Evolutionary conservation across 2,113 vertebrate species (phyloP), one percentile per base, ranked within the genome.

Genomic region (Pachycephala philippinensis): DNA sequence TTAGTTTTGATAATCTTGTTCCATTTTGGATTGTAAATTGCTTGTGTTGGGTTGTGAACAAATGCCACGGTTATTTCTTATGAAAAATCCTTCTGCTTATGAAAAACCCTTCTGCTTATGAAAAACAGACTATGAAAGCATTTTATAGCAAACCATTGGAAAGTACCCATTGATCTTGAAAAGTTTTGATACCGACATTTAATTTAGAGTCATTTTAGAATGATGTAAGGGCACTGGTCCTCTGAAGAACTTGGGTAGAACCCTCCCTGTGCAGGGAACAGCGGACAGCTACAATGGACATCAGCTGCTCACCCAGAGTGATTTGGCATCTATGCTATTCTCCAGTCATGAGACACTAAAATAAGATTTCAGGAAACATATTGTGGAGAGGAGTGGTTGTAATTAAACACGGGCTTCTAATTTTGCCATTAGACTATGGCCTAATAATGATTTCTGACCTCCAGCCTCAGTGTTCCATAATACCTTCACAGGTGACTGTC

Each of bases 181-280:
- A 69, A 60, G 11, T 42, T 76, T 27, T 37, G 37, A n/a, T 15
- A 23, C 3, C 68, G 27, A 20, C 17, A 57, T 20, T 49, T 50
- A 23, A 30, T 81, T 63, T 54, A 40, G 13, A 22, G 31, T 84
- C 10, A 2, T 78, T 93, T 72, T 31, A 45, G 45, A 57, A 23
- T 49, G 13, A 5, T 3, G 1, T 40, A 24, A 52, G 24, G 33
- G 39, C 28, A 2, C 10, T 75, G 33, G 11, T 78, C 19, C 9
- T 87, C n/a, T 87, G 31, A 56, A 40, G 31, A 82, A 3, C 4
- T 2, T 59, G 30, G 28, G 12, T n/a, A 56, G 6, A 45, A 68
- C 26, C 22, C 26, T 49, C 6, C 23, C 22, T 59, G 22, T 3
- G 2, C 12, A 45, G 44, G 22, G 31, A 6, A 2, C 0, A 0